Evolutionary conservation across 2,888 invertebrate genomes (phyloP).

Genomic region (Drosophila putrida): DNA sequence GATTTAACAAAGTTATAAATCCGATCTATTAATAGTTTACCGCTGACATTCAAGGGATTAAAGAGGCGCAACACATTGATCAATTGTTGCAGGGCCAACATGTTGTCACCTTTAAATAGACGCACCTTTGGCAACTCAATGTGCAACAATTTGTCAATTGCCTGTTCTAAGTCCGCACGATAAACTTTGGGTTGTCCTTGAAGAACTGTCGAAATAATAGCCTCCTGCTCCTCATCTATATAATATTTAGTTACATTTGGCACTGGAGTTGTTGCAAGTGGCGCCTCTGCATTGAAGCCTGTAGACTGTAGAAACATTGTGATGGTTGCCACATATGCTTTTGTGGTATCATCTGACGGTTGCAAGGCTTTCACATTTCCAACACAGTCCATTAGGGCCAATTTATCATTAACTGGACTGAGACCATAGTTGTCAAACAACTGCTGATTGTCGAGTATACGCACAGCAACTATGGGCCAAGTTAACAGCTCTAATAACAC

Average conservation of each 20-base stretch:
- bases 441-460: conserved; percentile 24
- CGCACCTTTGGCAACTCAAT: conserved; percentile 58
- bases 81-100: conserved; percentile 39
- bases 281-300: background rate
- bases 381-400: conserved; percentile 26
- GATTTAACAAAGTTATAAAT: conserved; percentile 25
- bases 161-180: conserved; percentile 88
- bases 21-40: conserved; percentile 30
- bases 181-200: conserved; percentile 28
- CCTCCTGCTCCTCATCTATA: conserved; percentile 40
- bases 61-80: conserved; percentile 30
- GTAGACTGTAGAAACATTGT: conserved; percentile 1
- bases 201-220: conserved; percentile 47
- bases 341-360: background rate
- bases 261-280: background rate
- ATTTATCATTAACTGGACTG: background rate
- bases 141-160: conserved; percentile 88
- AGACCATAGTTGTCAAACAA: conserved; percentile 24
- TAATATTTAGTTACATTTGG: conserved; percentile 2
- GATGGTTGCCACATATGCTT: conserved; percentile 40
- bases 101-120: conserved; percentile 20
- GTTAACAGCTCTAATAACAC: conserved; percentile 43
- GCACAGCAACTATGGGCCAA: conserved; percentile 45
- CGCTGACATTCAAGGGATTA: conserved; percentile 52
- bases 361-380: conserved; percentile 8